A percentile compares a stretch with the other conserved stretches of the same genome.
phyloP scores from a whole-genome alignment of 2,113 vertebrate genomes.

The Scytalopus superciliaris region DNA sequence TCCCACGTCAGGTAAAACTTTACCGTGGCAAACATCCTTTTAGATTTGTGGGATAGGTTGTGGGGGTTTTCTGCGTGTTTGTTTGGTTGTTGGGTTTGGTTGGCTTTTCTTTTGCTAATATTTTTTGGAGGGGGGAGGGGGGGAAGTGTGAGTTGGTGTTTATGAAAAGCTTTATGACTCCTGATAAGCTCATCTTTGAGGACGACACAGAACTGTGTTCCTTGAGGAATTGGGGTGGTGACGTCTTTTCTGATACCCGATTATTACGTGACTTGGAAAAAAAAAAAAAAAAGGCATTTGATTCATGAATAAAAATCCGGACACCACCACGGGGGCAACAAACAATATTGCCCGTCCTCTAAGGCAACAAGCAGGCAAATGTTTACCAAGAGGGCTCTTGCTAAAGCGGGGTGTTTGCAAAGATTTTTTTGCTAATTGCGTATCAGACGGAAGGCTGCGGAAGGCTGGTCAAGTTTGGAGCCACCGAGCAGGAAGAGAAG shows the following conservation, averaged over 20 bases:
- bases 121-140: neutral
- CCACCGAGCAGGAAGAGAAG: slow-evolving; percentile 74
- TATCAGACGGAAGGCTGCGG: slow-evolving; percentile 70
- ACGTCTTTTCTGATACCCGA: slow-evolving; percentile 91
- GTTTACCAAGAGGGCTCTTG: slow-evolving; percentile 76
- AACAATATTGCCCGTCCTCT: slow-evolving; percentile 84
- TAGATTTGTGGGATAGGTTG: neutral
- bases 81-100: neutral
- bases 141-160: slow-evolving; percentile 75
- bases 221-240: slow-evolving; percentile 94
- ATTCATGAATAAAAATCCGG: slow-evolving; percentile 92
- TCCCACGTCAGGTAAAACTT: neutral
- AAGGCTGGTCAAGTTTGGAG: slow-evolving; percentile 79
- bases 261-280: slow-evolving; percentile 90
- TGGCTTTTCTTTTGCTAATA: neutral
- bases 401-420: slow-evolving; percentile 69
- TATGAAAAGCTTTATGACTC: slow-evolving; percentile 84
- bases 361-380: slow-evolving; percentile 85
- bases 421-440: slow-evolving; percentile 75
- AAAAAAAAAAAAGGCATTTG: slow-evolving; percentile 83
- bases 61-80: neutral
- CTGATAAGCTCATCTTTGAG: slow-evolving; percentile 88
- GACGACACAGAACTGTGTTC: slow-evolving; percentile 90
- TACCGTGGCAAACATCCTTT: neutral
- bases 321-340: slow-evolving; percentile 80